These are phyloP conservation scores for Hycleus cichorii DNA, from an alignment of 1,140 invertebrate species.

Conservation along the genomic window DNA sequence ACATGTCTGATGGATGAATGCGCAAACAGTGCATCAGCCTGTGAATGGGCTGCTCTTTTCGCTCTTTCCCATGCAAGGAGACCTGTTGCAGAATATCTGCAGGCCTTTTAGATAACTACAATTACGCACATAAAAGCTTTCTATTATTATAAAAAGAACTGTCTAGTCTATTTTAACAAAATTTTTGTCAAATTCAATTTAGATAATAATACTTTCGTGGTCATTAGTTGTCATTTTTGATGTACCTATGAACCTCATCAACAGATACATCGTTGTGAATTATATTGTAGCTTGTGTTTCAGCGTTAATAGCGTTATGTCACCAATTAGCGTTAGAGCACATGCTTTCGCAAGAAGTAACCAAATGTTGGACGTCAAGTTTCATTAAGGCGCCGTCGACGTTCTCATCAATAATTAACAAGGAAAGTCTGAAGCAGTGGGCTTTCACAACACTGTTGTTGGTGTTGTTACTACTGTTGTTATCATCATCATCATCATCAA, in stretches of 20 bases:
- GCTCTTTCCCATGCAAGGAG: slow-evolving; percentile 10
- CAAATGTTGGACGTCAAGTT: slow-evolving; percentile 27
- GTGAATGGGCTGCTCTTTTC: slow-evolving; percentile 13
- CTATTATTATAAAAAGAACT: no score
- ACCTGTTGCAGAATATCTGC: slow-evolving; percentile 23
- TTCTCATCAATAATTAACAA: slow-evolving; percentile 27
- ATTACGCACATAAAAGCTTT: no score
- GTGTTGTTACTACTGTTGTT: no score
- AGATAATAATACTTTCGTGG: no score
- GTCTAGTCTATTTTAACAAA: no score
- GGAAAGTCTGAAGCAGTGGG: slow-evolving; percentile 16
- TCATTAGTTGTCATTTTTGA: no score
- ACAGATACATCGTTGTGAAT: slow-evolving; percentile 18
- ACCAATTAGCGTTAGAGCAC: slow-evolving; percentile 29
- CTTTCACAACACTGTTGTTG: slow-evolving; percentile 1
- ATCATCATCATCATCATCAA: no score
- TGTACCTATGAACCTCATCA: no score
- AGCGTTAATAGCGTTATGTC: slow-evolving; percentile 27
- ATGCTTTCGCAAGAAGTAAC: slow-evolving; percentile 28
- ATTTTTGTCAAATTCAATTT: no score
- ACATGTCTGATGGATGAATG: slow-evolving; percentile 38
- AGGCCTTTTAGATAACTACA: no score
- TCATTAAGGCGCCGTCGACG: slow-evolving; percentile 18
- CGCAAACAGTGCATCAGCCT: slow-evolving; percentile 40
- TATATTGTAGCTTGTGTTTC: slow-evolving; percentile 20